Conservation (phyloP, 2,888 invertebrate genomes). For the Xanthorhoe designata region DNA sequence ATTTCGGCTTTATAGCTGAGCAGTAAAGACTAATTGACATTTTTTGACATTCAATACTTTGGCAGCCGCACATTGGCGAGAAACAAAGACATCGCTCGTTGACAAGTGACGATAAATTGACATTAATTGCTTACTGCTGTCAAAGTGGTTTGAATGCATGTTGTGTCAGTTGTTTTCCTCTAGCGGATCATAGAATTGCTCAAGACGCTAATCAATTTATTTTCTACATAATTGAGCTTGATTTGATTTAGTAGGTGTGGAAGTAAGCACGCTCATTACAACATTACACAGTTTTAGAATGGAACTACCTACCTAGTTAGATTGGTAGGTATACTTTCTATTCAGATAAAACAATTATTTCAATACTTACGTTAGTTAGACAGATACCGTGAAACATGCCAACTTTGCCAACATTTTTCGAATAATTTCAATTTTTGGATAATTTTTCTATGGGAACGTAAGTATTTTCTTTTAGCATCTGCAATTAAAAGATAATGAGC, state of each 20-base stretch:
- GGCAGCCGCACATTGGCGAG: constrained; percentile 61
- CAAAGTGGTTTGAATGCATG: constrained; percentile 58
- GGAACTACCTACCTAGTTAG: background rate
- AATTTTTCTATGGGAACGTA: too few species aligned
- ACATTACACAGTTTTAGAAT: constrained; percentile 9
- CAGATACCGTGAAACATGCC: too few species aligned
- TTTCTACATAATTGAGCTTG: constrained; percentile 63
- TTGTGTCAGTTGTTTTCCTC: constrained; percentile 54
- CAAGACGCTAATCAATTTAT: constrained; percentile 71
- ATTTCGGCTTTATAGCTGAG: constrained; percentile 50
- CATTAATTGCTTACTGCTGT: constrained; percentile 76
- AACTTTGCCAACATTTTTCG: too few species aligned
- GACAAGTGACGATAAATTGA: constrained; percentile 80
- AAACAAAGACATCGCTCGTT: constrained; percentile 68
- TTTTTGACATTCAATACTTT: constrained; percentile 45
- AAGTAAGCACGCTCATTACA: constrained; percentile 11
- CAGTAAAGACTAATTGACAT: constrained; percentile 47
- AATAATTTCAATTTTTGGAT: too few species aligned
- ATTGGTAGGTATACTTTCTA: background rate
- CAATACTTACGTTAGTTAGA: background rate
- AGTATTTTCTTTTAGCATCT: too few species aligned
- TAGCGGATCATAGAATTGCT: constrained; percentile 56
- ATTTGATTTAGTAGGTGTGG: constrained; percentile 61
- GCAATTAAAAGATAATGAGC: too few species aligned
- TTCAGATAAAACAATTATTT: background rate